A percentile compares a stretch with the other conserved stretches of the same genome.
Evolutionary conservation across 2,888 invertebrate genomes (phyloP).

Genomic region (Microchrysa polita): DNA sequence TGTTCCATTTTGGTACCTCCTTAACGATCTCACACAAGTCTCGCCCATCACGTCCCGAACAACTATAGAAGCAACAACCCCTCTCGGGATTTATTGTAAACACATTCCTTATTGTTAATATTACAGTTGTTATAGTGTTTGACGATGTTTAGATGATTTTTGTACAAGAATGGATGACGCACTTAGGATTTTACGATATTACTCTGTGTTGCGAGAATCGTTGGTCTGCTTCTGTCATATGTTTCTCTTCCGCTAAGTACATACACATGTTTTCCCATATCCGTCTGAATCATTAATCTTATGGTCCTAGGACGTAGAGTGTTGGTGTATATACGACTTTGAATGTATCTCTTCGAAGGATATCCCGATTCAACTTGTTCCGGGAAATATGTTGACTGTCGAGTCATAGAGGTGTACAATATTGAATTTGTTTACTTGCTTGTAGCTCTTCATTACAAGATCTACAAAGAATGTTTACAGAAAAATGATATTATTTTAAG

Average conservation of each 20-base stretch:
- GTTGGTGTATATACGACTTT: no score
- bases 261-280: constrained; percentile 28
- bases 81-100: constrained; percentile 46
- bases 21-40: no score
- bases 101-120: constrained; percentile 35
- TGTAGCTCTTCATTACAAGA: no score
- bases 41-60: neutral
- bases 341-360: no score
- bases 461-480: no score
- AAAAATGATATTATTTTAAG: constrained; percentile 1
- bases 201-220: neutral
- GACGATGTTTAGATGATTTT: constrained; percentile 2
- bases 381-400: no score
- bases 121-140: constrained; percentile 29
- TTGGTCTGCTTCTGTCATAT: constrained; percentile 4
- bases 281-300: neutral
- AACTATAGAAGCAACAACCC: neutral
- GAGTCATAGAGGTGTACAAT: no score
- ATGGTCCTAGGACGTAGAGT: neutral
- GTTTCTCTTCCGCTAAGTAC: constrained; percentile 17
- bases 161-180: constrained; percentile 16
- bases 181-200: constrained; percentile 27
- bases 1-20: no score
- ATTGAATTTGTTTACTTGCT: no score
- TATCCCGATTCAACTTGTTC: no score